A percentile compares a stretch with the other conserved stretches of the same genome.
These are phyloP conservation scores for Teleogryllus oceanicus DNA, from an alignment of 2,888 invertebrate species.

Conservation along the genomic window DNA sequence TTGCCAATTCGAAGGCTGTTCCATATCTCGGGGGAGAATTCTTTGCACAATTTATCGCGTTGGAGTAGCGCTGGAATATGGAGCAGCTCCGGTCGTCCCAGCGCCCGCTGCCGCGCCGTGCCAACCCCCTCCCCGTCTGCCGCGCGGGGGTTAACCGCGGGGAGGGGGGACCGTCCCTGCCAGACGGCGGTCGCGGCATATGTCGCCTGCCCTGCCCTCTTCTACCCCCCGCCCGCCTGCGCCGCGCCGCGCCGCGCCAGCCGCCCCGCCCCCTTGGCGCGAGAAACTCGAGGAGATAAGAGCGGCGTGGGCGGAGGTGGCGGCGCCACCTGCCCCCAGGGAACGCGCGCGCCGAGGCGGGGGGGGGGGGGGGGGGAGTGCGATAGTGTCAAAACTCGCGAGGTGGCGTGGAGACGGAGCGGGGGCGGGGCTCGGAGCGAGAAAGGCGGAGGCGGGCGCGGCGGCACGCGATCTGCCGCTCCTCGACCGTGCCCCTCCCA, in stretches of 20 bases:
- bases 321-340: not conserved
- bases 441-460: not conserved
- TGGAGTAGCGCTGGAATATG: conserved; percentile 2
- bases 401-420: not conserved
- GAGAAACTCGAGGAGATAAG: conserved; percentile 18
- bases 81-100: not conserved
- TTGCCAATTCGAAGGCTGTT: conserved; percentile 18
- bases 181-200: conserved; percentile 1
- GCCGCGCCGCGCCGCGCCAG: not conserved
- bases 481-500: not conserved
- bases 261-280: not conserved
- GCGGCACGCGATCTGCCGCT: not conserved
- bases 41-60: conserved; percentile 18
- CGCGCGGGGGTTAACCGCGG: not conserved
- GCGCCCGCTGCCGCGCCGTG: not conserved
- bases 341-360: not conserved
- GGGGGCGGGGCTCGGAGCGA: not conserved
- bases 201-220: not conserved
- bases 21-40: conserved; percentile 3
- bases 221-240: not conserved
- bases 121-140: not conserved
- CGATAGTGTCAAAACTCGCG: not conserved
- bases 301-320: not conserved
- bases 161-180: not conserved
- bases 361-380: not conserved